Base-by-base conservation (phyloP, 2,113 vertebrate genomes). In the Perognathus longimembris region DNA sequence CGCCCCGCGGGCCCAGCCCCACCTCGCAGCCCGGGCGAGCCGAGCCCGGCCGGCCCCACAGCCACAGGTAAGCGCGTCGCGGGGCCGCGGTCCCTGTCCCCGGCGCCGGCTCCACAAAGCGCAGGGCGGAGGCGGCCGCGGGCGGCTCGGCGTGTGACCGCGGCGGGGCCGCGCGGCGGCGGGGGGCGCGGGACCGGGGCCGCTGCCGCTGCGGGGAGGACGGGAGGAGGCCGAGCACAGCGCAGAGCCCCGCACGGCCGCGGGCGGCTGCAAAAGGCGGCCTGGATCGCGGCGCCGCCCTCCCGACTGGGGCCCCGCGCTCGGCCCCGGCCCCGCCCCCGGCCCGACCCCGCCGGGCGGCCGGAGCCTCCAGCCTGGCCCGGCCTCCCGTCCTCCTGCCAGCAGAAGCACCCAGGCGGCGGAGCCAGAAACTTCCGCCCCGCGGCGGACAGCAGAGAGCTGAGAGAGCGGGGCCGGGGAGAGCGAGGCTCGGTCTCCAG, bases 51-150 rank as follows among this genome's bases (percentile, higher is more conserved):
- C 30, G 9, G 34, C 54, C 77, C 67, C 36, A 81, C 64, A 97
- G 96, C 97, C 95, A 95, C 97, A 97, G 98, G 97, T 97, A 97
- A 85, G 75, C 70, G 96, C 88, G 94, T 94, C 64, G 7, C 40
- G 81, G 80, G 70, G 93, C 90, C 59, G 92, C 78, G 26, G 98
- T 98, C 98, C 50, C 50, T 98, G 98, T 98, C 98, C 98, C 97
- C 97, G 98, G 98, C 98, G 98, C 98, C 92, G 97, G 98, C 98
- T 98, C 98, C 98, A 99, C 98, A 98, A 99, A 99, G 98, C 98
- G 97, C 98, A 98, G 98, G 98, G 98, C 38, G 94, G 92, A 98
- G 94, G 94, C 94, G 71, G 93, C 87, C 28, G 84, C 64, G 86
- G 61, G 90, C 85, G 34, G 96, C 98, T 98, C 98, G 98, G 98